These are phyloP conservation scores for Drosophila sp. DNA, from an alignment of 1,140 invertebrate species.

Conservation along the genomic window DNA sequence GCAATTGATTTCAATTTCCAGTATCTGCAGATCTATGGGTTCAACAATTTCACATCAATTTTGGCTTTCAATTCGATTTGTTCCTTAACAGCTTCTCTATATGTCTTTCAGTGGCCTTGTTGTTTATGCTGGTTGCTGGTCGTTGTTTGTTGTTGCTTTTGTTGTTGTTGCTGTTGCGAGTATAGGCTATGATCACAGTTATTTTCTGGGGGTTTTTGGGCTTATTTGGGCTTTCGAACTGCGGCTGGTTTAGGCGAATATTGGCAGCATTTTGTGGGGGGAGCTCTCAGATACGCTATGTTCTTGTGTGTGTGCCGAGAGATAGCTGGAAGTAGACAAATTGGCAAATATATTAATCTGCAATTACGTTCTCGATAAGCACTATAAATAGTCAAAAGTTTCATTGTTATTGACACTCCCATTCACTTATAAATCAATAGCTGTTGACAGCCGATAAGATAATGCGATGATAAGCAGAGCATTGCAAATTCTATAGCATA, in stretches of 20 bases:
- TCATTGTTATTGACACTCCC: constrained; percentile 33
- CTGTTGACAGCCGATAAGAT: constrained; percentile 67
- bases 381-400: constrained; percentile 34
- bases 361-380: constrained; percentile 48
- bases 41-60: constrained; percentile 46
- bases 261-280: constrained; percentile 76
- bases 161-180: constrained; percentile 25
- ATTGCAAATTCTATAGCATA: constrained; percentile 45
- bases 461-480: constrained; percentile 25
- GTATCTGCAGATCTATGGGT: constrained; percentile 64
- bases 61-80: constrained; percentile 37
- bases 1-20: constrained; percentile 70
- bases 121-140: constrained; percentile 26
- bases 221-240: constrained; percentile 49
- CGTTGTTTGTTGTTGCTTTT: constrained; percentile 35
- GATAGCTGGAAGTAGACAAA: constrained; percentile 55
- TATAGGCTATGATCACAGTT: constrained; percentile 79
- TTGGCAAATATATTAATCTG: constrained; percentile 35
- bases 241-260: constrained; percentile 65
- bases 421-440: constrained; percentile 57
- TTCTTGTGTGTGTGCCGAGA: constrained; percentile 6
- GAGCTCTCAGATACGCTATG: constrained; percentile 28
- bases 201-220: constrained; percentile 50
- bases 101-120: constrained; percentile 38
- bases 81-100: constrained; percentile 11